A percentile compares a stretch with the other conserved stretches of the same genome.
Conservation (phyloP, 1,140 invertebrate species). For the Polypedilum pembai region DNA sequence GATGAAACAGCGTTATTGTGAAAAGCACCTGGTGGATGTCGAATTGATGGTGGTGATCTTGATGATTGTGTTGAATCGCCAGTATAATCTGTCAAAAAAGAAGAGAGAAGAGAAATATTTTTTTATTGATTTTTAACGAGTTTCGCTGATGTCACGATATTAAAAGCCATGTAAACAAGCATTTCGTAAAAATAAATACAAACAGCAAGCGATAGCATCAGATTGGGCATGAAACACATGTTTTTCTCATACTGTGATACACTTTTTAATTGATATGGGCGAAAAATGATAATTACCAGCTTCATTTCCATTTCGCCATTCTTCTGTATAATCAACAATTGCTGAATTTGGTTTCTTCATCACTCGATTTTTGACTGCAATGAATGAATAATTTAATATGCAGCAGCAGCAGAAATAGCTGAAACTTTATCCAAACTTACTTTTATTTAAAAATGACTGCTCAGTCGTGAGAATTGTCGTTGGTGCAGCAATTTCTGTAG, state of each 20-base stretch:
- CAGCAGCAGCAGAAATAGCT: not conserved
- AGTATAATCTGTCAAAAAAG: slow-evolving; percentile 30
- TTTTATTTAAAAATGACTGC: slow-evolving; percentile 18
- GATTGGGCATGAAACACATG: slow-evolving; percentile 1
- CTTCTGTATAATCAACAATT: slow-evolving; percentile 21
- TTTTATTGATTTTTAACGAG: not conserved
- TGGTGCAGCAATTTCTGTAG: slow-evolving; percentile 21
- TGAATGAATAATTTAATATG: not conserved
- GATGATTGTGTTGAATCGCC: slow-evolving; percentile 41
- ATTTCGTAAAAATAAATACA: not conserved
- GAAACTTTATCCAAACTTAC: not conserved
- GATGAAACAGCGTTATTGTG: slow-evolving; percentile 39
- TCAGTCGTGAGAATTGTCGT: slow-evolving; percentile 12
- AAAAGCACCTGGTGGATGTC: slow-evolving; percentile 44
- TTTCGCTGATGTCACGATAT: not conserved
- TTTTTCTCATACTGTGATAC: slow-evolving; percentile 14
- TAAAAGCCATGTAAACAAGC: slow-evolving; percentile 3
- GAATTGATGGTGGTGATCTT: slow-evolving; percentile 37
- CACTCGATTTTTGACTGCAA: slow-evolving; percentile 15
- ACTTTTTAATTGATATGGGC: slow-evolving; percentile 30
- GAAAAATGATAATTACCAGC: not conserved
- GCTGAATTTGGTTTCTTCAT: not conserved
- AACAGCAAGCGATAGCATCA: not conserved
- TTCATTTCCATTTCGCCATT: slow-evolving; percentile 18
- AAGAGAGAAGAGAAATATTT: not conserved